Evolutionary conservation across 2,888 invertebrate species (phyloP).

Genomic region (Eudasyphora cyanicolor): DNA sequence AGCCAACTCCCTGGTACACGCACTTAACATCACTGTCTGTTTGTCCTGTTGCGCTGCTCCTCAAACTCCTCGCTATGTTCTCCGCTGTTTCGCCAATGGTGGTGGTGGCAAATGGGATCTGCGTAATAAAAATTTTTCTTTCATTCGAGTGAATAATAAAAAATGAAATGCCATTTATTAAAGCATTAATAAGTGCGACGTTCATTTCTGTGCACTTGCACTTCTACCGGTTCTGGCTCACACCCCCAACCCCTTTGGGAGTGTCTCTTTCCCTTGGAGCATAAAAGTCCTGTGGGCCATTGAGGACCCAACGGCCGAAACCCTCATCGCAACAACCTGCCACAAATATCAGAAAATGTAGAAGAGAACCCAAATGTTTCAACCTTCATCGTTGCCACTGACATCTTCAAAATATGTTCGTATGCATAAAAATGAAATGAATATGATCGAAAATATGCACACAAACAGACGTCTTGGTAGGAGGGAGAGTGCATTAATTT

Average conservation of each 20-base stretch:
- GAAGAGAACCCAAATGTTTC: slow-evolving; percentile 31
- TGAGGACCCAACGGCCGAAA: slow-evolving; percentile 37
- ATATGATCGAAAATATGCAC: slow-evolving; percentile 56
- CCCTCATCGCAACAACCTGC: not conserved
- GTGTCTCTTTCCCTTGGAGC: not conserved
- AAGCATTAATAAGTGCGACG: slow-evolving; percentile 80
- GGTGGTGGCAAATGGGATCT: slow-evolving; percentile 10
- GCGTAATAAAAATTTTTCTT: slow-evolving; percentile 54
- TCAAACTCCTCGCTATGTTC: not conserved
- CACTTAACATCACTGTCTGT: not conserved
- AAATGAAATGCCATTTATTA: slow-evolving; percentile 80
- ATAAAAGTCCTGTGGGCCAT: not conserved
- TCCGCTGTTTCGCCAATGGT: not conserved
- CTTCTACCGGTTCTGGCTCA: slow-evolving; percentile 36
- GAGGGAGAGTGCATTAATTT: not conserved
- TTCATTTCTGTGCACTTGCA: slow-evolving; percentile 68
- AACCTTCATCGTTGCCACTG: slow-evolving; percentile 64
- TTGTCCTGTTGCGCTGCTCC: not conserved
- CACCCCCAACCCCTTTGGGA: not conserved
- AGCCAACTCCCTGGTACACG: not conserved
- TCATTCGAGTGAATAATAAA: slow-evolving; percentile 71
- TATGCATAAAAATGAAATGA: slow-evolving; percentile 55
- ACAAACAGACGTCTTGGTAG: not conserved
- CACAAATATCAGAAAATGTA: not conserved
- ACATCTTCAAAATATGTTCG: slow-evolving; percentile 65